Conservation (phyloP, 1,140 invertebrate species). For the Vanessa tameamea region DNA sequence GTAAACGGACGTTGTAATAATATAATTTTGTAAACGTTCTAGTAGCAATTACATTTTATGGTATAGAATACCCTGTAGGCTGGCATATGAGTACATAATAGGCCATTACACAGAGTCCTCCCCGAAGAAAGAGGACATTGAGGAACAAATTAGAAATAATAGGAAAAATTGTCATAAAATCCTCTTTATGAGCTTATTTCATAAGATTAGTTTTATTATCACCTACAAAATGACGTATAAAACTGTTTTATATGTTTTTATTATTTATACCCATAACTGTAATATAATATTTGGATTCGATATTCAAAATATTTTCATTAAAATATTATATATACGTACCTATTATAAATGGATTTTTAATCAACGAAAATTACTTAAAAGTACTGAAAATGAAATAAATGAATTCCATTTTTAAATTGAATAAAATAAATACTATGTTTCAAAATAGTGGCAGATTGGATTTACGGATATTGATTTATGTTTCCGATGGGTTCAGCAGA, state of each 20-base stretch:
- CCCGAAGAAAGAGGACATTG: slow-evolving; percentile 14
- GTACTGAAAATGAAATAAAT: no score
- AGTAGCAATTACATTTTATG: slow-evolving; percentile 24
- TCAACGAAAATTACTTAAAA: no score
- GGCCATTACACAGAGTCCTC: slow-evolving; percentile 24
- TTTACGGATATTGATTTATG: no score
- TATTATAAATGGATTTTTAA: no score
- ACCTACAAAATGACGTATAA: slow-evolving; percentile 15
- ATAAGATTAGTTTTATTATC: slow-evolving; percentile 36
- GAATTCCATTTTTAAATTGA: no score
- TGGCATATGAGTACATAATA: slow-evolving; percentile 33
- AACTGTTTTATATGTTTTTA: slow-evolving; percentile 7
- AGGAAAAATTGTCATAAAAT: slow-evolving; percentile 36
- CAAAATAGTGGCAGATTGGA: no score
- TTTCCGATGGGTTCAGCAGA: no score
- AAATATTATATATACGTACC: no score
- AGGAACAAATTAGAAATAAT: slow-evolving; percentile 38
- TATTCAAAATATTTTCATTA: no score
- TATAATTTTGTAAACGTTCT: slow-evolving; percentile 15
- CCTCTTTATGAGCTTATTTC: slow-evolving; percentile 35
- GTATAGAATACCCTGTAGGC: slow-evolving; percentile 21
- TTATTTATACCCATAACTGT: not conserved
- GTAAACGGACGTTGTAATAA: not conserved
- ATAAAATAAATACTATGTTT: no score
- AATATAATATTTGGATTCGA: not conserved